Base-by-base conservation (phyloP, 2,113 vertebrate species). In the Prinia subflava region DNA sequence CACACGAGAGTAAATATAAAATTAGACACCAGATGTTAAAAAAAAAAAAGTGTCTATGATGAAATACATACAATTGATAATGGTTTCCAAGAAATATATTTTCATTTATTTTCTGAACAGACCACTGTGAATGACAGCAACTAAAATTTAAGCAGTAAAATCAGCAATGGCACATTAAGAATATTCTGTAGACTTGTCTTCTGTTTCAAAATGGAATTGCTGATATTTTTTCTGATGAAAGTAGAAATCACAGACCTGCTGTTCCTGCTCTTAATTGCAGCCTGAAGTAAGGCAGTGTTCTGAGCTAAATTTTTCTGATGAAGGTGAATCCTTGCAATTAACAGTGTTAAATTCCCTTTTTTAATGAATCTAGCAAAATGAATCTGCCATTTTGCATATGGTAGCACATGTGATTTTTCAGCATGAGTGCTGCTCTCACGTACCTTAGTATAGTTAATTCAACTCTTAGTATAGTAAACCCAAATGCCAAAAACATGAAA, bases 311-410 rank as follows among this genome's bases (percentile, higher is more conserved):
- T 77, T 90, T 42, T 77, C 59, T 50, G 27, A 82, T 68, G 52
- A 94, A 95, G 68, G 86, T 81, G 83, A 90, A 70, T 93, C 33
- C 27, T 92, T 88, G 39, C 42, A 89, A 86, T 87, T 83, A 92
- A 24, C 42, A 75, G 35, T 62, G 19, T 8, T 70, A 57, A 95
- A 81, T 80, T 81, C 13, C 50, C 18, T 44, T 37, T 60, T 56
- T 37, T 2, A 56, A 67, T 42, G 56, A 50, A 63, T 44, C 31
- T 77, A 42, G 27, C 1, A 56, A 46, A 70, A 63, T 16, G 23
- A 83, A 90, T 77, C 42, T 80, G 27, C 46, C 64, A 19, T 8
- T 87, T 92, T 79, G 6, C 50, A 44, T 49, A 50, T 13, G 37
- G 27, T 44, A 80, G 18, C 11, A 57, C 19, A 12, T 65, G 64